Percentiles rank a stretch among this genome's conserved stretches.
phyloP scores from a whole-genome alignment of 1,140 invertebrate genomes.

The Drosophila ambigua region DNA sequence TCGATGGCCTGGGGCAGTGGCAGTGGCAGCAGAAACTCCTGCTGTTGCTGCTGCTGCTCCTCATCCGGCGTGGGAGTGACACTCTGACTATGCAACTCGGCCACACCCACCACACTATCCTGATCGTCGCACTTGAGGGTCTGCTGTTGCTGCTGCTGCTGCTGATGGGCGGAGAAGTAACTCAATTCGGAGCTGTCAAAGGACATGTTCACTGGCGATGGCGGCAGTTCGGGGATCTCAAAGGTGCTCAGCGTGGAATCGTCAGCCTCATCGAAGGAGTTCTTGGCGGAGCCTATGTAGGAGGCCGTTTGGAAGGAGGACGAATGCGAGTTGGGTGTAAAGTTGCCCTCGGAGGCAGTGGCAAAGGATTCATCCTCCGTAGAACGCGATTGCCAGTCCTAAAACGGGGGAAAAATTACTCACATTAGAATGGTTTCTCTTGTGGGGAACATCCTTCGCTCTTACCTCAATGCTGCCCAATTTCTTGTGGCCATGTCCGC shows the following conservation, averaged over 20 bases:
- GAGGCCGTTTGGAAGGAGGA: conserved; percentile 88
- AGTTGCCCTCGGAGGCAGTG: conserved; percentile 89
- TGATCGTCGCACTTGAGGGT: conserved; percentile 49
- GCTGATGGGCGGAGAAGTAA: conserved; percentile 58
- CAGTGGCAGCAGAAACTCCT: conserved; percentile 25
- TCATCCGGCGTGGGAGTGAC: conserved; percentile 76
- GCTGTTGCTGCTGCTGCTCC: conserved; percentile 39
- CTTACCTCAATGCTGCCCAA: conserved; percentile 76
- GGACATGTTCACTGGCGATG: conserved; percentile 74
- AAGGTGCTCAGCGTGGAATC: conserved; percentile 75
- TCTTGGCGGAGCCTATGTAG: conserved; percentile 84
- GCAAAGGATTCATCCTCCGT: conserved; percentile 87
- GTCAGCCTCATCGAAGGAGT: conserved; percentile 79
- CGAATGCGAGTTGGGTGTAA: conserved; percentile 86
- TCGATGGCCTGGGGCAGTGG: conserved; percentile 62
- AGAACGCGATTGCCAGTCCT: conserved; percentile 84
- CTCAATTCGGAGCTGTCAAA: conserved; percentile 81
- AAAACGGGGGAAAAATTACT: background rate
- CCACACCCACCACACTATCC: conserved; percentile 68
- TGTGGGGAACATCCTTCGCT: background rate
- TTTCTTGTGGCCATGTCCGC: conserved; percentile 52
- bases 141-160: conserved; percentile 25
- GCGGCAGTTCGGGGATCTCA: conserved; percentile 70
- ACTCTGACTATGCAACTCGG: conserved; percentile 75
- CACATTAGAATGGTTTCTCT: background rate